Conservation (phyloP, 2,888 invertebrate species). For the Cephus pygmeus region DNA sequence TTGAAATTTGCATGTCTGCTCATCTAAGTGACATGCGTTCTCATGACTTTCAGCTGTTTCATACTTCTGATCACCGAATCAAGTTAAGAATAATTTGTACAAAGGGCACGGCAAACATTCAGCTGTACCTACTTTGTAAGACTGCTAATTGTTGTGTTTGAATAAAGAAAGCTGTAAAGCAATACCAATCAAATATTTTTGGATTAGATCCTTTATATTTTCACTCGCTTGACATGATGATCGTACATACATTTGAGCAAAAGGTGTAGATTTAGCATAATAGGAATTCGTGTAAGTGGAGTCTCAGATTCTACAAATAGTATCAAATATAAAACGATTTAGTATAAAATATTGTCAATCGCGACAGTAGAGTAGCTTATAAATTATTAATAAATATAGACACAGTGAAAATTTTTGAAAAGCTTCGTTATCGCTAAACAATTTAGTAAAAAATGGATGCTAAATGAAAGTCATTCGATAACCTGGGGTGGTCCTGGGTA, state of each 20-base stretch:
- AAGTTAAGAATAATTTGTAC: neutral
- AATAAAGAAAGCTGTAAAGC: conserved; percentile 33
- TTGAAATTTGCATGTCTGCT: neutral
- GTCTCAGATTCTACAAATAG: neutral
- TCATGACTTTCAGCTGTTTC: neutral
- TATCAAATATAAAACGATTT: neutral
- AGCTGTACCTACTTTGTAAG: conserved; percentile 54
- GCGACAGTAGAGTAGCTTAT: neutral
- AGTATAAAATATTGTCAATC: neutral
- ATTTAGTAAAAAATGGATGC: neutral
- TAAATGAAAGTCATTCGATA: conserved; percentile 39
- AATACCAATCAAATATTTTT: neutral
- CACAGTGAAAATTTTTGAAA: neutral
- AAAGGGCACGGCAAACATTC: neutral
- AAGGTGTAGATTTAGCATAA: neutral
- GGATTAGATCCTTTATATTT: neutral
- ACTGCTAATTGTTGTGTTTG: conserved; percentile 53
- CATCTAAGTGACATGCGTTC: neutral
- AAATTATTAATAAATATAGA: neutral
- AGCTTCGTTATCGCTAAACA: neutral
- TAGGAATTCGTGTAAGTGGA: neutral
- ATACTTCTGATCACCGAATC: neutral
- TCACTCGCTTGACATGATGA: neutral
- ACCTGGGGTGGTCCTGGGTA: conserved; percentile 36
- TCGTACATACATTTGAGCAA: neutral